Percentiles rank a stretch among this genome's conserved stretches.
Evolutionary conservation across 2,888 invertebrate genomes (phyloP).

Genomic region (Amiota mariae): DNA sequence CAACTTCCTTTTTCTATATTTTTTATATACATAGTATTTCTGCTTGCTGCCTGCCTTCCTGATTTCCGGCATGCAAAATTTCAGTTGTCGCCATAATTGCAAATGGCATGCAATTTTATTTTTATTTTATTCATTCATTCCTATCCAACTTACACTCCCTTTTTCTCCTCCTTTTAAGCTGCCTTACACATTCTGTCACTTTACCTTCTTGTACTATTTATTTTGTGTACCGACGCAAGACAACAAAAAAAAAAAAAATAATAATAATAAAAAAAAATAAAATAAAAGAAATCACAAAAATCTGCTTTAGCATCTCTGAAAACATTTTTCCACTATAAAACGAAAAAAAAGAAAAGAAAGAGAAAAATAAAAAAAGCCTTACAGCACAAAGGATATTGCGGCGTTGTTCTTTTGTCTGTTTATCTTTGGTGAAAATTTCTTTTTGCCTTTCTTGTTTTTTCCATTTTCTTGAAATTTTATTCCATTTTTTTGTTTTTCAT

Average conservation of each 20-base stretch:
- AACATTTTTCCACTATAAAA: neutral
- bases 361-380: neutral
- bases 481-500: conserved; percentile 22
- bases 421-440: conserved; percentile 57
- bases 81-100: conserved; percentile 58
- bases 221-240: neutral
- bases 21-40: no score
- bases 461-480: conserved; percentile 43
- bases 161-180: conserved; percentile 22
- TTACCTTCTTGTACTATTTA: conserved; percentile 9
- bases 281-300: conserved; percentile 51
- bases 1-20: neutral
- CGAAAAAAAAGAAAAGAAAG: neutral
- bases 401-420: conserved; percentile 46
- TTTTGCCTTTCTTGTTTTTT: conserved; percentile 50
- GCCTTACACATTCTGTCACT: conserved; percentile 23
- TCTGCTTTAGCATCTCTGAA: conserved; percentile 44
- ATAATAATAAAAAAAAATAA: conserved; percentile 8
- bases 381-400: conserved; percentile 31
- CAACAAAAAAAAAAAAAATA: conserved; percentile 10
- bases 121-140: conserved; percentile 49
- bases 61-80: conserved; percentile 46
- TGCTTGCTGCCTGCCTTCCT: conserved; percentile 48
- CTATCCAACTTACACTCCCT: neutral
- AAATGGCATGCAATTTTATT: conserved; percentile 60